These are phyloP conservation scores for Eupithecia vulgata DNA, from an alignment of 2,888 invertebrate genomes.

Conservation along the genomic window DNA sequence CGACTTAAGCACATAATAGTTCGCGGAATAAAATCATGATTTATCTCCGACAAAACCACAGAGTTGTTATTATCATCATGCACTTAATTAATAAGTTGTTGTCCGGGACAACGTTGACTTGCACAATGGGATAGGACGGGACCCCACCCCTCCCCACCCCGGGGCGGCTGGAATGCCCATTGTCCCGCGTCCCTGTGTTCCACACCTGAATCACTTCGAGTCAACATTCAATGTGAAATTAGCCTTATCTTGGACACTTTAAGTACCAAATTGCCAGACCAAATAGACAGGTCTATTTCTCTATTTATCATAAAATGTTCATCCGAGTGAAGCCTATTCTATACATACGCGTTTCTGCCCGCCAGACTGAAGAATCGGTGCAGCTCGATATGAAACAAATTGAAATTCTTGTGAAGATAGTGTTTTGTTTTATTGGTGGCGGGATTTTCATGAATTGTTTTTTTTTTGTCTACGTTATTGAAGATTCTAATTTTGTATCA, in stretches of 20 bases:
- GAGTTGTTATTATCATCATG: constrained; percentile 54
- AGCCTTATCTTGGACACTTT: neutral
- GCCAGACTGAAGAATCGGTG: constrained; percentile 9
- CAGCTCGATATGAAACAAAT: constrained; percentile 9
- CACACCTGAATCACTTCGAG: constrained; percentile 24
- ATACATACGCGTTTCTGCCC: neutral
- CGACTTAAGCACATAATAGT: neutral
- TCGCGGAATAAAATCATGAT: constrained; percentile 32
- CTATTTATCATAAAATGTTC: neutral
- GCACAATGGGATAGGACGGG: constrained; percentile 68
- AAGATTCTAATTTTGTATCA: neutral
- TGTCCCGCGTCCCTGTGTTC: constrained; percentile 59
- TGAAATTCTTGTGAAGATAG: constrained; percentile 7
- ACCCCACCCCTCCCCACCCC: constrained; percentile 48
- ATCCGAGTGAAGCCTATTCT: neutral
- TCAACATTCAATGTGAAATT: constrained; percentile 12
- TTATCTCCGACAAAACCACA: constrained; percentile 38
- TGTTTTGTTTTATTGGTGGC: constrained; percentile 4
- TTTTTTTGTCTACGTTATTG: neutral
- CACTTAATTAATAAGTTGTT: constrained; percentile 66
- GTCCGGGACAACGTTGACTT: constrained; percentile 60
- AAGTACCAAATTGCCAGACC: constrained; percentile 4
- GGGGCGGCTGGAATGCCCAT: constrained; percentile 75
- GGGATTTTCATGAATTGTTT: neutral
- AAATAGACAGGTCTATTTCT: neutral